Conservation (phyloP, 1,140 invertebrate genomes). For the Aphaenogaster rudis region DNA sequence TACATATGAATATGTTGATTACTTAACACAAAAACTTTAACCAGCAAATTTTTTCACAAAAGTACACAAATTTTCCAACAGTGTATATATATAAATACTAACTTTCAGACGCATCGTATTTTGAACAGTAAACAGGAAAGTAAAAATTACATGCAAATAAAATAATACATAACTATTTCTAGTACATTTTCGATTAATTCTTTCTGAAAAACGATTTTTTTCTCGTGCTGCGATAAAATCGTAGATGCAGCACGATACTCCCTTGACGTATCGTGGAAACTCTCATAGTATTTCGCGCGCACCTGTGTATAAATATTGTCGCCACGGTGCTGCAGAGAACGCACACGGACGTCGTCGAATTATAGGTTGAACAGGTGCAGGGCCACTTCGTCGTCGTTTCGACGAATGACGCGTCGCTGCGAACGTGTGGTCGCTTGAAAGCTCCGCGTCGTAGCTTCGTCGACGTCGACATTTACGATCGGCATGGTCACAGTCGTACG, state of each 20-base stretch:
- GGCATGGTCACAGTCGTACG: constrained; percentile 48
- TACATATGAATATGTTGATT: no score
- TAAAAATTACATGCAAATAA: background rate
- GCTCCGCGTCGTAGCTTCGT: constrained; percentile 36
- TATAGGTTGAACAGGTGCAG: constrained; percentile 73
- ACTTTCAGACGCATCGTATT: background rate
- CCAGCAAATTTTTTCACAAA: no score
- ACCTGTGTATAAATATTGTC: constrained; percentile 72
- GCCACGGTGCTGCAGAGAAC: constrained; percentile 38
- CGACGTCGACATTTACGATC: constrained; percentile 67
- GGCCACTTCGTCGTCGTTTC: constrained; percentile 69
- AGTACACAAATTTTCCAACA: no score
- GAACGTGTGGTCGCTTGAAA: constrained; percentile 36
- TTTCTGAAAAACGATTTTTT: background rate
- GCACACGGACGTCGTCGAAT: constrained; percentile 61
- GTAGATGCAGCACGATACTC: background rate
- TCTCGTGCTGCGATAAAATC: background rate
- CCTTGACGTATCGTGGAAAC: constrained; percentile 8
- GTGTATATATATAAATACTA: no score
- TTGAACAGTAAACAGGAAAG: background rate
- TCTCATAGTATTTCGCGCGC: constrained; percentile 29
- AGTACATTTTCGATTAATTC: background rate
- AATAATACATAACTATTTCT: background rate
- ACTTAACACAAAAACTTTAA: no score
- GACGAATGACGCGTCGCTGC: constrained; percentile 67